Conservation (phyloP, 2,113 vertebrate genomes). For the Todiramphus chloris region DNA sequence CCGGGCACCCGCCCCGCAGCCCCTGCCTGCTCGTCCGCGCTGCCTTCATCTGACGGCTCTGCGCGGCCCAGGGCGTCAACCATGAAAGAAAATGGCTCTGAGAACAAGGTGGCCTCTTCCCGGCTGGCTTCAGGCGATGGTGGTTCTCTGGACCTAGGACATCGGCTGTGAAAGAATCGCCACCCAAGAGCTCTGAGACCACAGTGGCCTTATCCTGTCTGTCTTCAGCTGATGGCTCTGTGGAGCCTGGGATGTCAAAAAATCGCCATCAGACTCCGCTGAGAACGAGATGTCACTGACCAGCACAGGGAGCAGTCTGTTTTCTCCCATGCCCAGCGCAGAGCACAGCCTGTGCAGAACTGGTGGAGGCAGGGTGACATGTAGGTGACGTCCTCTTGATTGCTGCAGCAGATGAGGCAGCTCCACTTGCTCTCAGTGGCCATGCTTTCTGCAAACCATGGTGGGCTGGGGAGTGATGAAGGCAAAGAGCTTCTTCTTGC, state of each 20-base stretch:
- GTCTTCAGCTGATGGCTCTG: neutral
- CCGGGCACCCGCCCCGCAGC: neutral
- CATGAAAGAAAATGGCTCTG: neutral
- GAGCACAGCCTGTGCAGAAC: neutral
- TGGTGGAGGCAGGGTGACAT: neutral
- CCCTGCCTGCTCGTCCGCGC: neutral
- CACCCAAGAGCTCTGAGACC: too few relatives aligned
- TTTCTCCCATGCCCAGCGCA: neutral
- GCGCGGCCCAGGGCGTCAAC: neutral
- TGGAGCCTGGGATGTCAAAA: neutral
- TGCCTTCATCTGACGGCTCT: neutral
- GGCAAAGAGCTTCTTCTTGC: neutral
- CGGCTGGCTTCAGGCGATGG: too few relatives aligned
- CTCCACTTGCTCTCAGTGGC: neutral
- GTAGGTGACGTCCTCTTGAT: neutral
- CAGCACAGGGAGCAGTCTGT: neutral
- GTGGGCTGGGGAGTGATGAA: neutral
- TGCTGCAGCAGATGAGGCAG: neutral
- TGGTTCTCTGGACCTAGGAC: too few relatives aligned
- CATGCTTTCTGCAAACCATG: neutral
- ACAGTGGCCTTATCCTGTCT: neutral
- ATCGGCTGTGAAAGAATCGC: too few relatives aligned
- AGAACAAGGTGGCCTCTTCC: neutral
- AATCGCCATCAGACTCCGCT: neutral
- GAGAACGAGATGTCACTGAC: too few relatives aligned